Evolutionary conservation across 2,113 vertebrate species (phyloP), one percentile per base, ranked within the genome.

Genomic region (Xenus cinereus): DNA sequence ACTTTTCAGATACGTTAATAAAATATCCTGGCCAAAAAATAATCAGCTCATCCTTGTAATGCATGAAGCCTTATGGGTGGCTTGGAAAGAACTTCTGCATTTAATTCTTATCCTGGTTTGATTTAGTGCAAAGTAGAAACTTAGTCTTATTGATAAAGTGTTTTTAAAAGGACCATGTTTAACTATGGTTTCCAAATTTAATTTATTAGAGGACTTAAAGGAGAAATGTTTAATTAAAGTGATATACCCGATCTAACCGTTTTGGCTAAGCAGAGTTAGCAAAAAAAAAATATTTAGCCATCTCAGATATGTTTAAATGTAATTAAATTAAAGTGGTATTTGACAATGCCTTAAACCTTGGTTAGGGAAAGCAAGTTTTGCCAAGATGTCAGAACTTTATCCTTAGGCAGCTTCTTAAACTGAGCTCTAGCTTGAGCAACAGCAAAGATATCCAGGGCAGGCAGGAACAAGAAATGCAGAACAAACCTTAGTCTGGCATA

Each of bases 261-360:
- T 92, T 88, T 72, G 67, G 32, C 87, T 77, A 89, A 85, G 79
- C 54, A 80, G 67, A 87, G 16, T 48, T 81, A 91, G 75, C 79
- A 26, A 92, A 86, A 96, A 94, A 35, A 46, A 16, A 17, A 10
- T 39, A 82, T 86, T 86, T 75, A 94, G 48, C 48, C 53, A 87
- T 84, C 80, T 92, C 26, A 21, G 86, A 81, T 90, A 81, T 0
- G 1, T 89, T 95, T 86, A 74, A 90, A 78, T 20, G 27, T 72
- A 95, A 96, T 93, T 87, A 82, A 94, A 81, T 82, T 91, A 81
- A 88, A 94, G 72, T 17, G 21, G 26, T 94, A 93, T 78, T 78
- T 92, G 87, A 89, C 83, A 89, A 78, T 89, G 83, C 28, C 60
- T 92, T 93, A 84, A 93, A 89, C 37, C 23, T 83, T 94, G 87